Evolutionary conservation across 2,888 invertebrate genomes (phyloP).

Genomic region (Saturnia japonica): DNA sequence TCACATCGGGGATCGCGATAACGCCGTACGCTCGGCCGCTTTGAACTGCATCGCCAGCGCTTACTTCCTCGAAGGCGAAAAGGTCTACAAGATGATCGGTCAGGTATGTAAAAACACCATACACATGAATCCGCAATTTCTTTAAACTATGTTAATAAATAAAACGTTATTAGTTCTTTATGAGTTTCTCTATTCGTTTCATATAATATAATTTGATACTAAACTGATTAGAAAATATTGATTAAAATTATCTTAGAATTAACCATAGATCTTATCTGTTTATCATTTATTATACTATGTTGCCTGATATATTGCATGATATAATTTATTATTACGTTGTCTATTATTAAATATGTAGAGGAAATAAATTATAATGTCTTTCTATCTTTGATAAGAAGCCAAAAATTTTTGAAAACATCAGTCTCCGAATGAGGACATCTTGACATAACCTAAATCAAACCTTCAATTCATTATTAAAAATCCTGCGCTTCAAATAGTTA

Average conservation of each 20-base stretch:
- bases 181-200: neutral
- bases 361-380: too few relatives aligned
- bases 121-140: neutral
- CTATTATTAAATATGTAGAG: too few relatives aligned
- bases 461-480: too few relatives aligned
- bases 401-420: too few relatives aligned
- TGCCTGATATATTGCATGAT: neutral
- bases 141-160: neutral
- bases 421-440: too few relatives aligned
- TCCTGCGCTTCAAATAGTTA: too few relatives aligned
- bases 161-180: neutral
- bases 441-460: too few relatives aligned
- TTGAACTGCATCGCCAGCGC: slow-evolving; percentile 96
- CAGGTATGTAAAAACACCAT: slow-evolving; percentile 79
- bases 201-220: neutral
- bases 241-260: neutral
- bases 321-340: neutral
- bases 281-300: neutral
- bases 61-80: slow-evolving; percentile 95
- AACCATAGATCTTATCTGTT: neutral
- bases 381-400: too few relatives aligned
- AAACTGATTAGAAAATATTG: neutral
- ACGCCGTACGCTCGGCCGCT: slow-evolving; percentile 96
- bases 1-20: slow-evolving; percentile 98
- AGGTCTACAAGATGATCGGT: slow-evolving; percentile 94